Percentiles rank a stretch among this genome's conserved stretches.
Evolutionary conservation across 2,113 vertebrate species (phyloP).

Genomic region (Oncorhynchus gorbuscha): DNA sequence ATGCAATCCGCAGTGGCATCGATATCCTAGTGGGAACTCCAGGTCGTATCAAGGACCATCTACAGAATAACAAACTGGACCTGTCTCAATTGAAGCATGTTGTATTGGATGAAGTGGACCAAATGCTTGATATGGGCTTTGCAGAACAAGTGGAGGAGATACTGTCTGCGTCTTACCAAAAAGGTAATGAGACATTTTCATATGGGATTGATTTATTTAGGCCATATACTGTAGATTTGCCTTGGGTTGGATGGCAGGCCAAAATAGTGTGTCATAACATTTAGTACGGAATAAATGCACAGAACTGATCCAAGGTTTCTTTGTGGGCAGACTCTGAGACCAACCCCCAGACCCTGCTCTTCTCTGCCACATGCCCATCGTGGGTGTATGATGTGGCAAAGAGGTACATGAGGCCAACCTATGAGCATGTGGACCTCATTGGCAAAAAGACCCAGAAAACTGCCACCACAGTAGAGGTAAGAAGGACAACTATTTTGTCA

Average conservation of each 20-base stretch:
- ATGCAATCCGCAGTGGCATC: conserved; percentile 86
- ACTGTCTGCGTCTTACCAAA: conserved; percentile 83
- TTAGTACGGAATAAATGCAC: too few species aligned
- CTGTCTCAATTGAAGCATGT: conserved; percentile 86
- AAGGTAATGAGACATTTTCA: conserved; percentile 74
- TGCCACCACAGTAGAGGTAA: conserved; percentile 93
- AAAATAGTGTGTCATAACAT: too few species aligned
- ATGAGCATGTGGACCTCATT: conserved; percentile 90
- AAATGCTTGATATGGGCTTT: conserved; percentile 99
- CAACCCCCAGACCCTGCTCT: conserved; percentile 94
- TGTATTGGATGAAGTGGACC: conserved; percentile 96
- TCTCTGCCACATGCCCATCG: conserved; percentile 93
- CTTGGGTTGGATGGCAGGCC: too few species aligned
- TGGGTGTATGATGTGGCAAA: conserved; percentile 97
- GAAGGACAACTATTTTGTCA: conserved; percentile 8
- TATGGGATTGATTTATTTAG: too few species aligned
- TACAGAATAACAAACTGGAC: conserved; percentile 88
- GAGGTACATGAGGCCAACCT: conserved; percentile 90
- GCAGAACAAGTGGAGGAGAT: conserved; percentile 97
- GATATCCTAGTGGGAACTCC: conserved; percentile 95
- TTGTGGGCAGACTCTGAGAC: conserved; percentile 72
- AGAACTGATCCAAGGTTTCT: background rate
- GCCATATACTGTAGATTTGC: background rate
- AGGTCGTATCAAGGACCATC: conserved; percentile 90
- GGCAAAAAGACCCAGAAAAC: conserved; percentile 91